Conservation (phyloP, 2,888 invertebrate species). For the Protonemura montana region DNA sequence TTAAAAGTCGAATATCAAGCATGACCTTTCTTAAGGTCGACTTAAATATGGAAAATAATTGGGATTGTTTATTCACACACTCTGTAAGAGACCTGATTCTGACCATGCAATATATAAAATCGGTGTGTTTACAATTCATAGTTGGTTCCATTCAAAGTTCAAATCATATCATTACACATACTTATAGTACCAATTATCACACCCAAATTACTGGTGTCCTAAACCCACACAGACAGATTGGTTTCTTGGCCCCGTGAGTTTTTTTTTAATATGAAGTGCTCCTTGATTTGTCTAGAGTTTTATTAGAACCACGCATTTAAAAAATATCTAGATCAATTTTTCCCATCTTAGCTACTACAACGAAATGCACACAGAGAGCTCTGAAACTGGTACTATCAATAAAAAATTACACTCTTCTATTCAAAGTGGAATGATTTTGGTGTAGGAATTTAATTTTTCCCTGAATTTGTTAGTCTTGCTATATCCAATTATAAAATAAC, state of each 20-base stretch:
- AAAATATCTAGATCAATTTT: too few species aligned
- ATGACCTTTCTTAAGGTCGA: not conserved
- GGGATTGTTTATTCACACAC: not conserved
- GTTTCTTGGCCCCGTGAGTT: too few species aligned
- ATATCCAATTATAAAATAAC: not conserved
- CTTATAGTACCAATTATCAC: too few species aligned
- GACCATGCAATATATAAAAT: not conserved
- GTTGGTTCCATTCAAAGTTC: not conserved
- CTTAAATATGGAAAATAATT: constrained; percentile 12
- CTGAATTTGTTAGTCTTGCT: not conserved
- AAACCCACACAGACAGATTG: too few species aligned
- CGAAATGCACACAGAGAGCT: too few species aligned
- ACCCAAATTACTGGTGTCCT: too few species aligned
- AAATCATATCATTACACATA: not conserved
- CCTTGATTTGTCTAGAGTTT: too few species aligned
- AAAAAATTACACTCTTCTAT: too few species aligned
- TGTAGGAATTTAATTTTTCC: not conserved
- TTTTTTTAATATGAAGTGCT: too few species aligned
- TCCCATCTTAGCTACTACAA: too few species aligned
- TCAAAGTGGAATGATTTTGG: not conserved
- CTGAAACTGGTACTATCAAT: too few species aligned
- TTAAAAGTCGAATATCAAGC: not conserved
- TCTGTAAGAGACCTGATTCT: not conserved
- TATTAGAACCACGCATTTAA: too few species aligned
- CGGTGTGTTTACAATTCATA: not conserved